Evolutionary conservation across 2,113 vertebrate species (phyloP), one percentile per base, ranked within the genome.

Genomic region (Pipa parva): DNA sequence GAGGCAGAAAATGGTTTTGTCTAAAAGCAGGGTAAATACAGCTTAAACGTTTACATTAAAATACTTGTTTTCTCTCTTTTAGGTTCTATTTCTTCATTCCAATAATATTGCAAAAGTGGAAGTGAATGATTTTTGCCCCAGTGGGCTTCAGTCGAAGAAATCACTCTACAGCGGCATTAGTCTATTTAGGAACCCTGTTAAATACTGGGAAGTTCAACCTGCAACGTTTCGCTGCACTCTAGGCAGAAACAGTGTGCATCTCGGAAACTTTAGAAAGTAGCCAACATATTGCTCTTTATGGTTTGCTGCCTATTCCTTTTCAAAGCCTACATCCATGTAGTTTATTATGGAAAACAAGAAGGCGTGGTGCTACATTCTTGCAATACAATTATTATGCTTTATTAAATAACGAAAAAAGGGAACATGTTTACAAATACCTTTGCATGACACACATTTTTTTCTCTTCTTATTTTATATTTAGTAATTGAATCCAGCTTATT

Each of bases 51-150:
- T n/a, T n/a, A n/a, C n/a, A n/a, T n/a, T n/a, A n/a, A n/a, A n/a
- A n/a, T 31, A 31, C 29, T 31, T 31, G 29, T 31, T 31, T 31
- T 31, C 10, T 31, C 29, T 10, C 29, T 42, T 71, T 74, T 80
- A 98, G 95, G 91, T 95, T n/a, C 81, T 98, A 54, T 97, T 90
- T 77, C 94, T 99, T 50, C 96, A 98, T 62, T 87, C 82, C 28
- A 99, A 99, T 79, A 92, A 90, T 33, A 99, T 99, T 72, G 76
- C 74, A 22, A 91, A 79, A 13, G 88, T 99, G 77, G 95, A 92
- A 71, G 82, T 93, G 77, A 95, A 98, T 20, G 97, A 98, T 72
- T 98, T 99, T 86, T 99, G 97, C 17, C 92, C 95, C 5, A 75
- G 69, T 0, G 78, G 76, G 20, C 22, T 79, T 2, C 81, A 83